A percentile compares a stretch with the other conserved stretches of the same genome.
Evolutionary conservation across 2,888 invertebrate species (phyloP).

Genomic region (Ennomos quercinarius): DNA sequence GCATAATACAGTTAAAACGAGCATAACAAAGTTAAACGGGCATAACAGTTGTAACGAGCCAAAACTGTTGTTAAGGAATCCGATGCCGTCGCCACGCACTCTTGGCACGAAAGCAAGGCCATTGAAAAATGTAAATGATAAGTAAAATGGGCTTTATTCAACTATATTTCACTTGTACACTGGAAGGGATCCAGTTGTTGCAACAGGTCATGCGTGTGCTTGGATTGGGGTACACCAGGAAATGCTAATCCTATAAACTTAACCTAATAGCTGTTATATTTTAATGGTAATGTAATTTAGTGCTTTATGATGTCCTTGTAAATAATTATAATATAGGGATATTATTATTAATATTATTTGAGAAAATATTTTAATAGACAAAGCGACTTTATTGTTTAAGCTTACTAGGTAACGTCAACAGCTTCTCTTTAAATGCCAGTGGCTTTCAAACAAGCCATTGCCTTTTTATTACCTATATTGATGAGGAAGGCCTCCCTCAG

Average conservation of each 20-base stretch:
- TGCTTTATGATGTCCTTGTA: no score
- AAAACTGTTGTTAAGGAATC: slow-evolving; percentile 38
- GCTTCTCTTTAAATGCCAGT: no score
- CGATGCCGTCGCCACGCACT: slow-evolving; percentile 51
- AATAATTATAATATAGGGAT: no score
- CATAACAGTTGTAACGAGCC: slow-evolving; percentile 32
- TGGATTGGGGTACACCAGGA: slow-evolving; percentile 12
- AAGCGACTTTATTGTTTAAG: no score
- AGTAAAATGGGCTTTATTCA: slow-evolving; percentile 74
- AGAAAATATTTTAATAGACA: no score
- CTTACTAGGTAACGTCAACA: no score
- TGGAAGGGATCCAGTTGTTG: slow-evolving; percentile 29
- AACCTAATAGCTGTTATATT: no score
- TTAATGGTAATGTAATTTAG: no score
- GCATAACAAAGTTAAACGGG: slow-evolving; percentile 25
- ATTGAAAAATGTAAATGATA: slow-evolving; percentile 85
- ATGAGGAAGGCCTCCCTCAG: no score
- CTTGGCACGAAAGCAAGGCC: slow-evolving; percentile 69
- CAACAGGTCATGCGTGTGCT: slow-evolving; percentile 31
- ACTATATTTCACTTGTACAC: slow-evolving; percentile 57
- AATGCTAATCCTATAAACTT: slow-evolving; percentile 3
- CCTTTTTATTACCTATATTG: no score
- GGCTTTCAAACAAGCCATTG: no score
- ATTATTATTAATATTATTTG: no score
- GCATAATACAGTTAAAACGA: slow-evolving; percentile 19